Base-by-base conservation (phyloP, 2,888 invertebrate genomes). In the Dicranocentrus wangi region DNA sequence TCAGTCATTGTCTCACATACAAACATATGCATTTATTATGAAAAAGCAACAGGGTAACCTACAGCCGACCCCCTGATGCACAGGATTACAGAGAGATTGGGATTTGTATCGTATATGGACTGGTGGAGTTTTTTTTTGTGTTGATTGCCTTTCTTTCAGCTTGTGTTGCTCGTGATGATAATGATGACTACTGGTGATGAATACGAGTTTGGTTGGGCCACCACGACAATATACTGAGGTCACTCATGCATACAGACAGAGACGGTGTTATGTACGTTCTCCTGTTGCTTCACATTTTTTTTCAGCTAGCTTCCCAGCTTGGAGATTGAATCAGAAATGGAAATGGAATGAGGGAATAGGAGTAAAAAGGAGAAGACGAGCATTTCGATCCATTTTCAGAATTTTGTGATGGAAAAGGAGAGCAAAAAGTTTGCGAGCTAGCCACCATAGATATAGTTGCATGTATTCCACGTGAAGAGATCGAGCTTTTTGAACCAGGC, bases 211-310 rank as follows among this genome's bases (percentile, higher is more conserved):
- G 28, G 13, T 60, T 60, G 72, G 25, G 60, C 39, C 55, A 25
- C 39, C 17, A 63, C 23, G 32, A 47, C 13, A 39, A 39, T n/a
- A 39, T n/a, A 47, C 39, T 55, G 75, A 75, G 75, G 75, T 75
- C 75, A 75, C 75, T 75, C 75, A 75, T 66, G 75, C 75, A 75
- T 75, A 43, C 65, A 75, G 32, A 55, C 60, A 28, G 10, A 7
- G n/a, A 13, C 39, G 13, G 7, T 51, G 5, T 51, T 17, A 8
- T n/a, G 5, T n/a, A 3, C 7, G n/a, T n/a, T 51, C n/a, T 51
- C 51, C n/a, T 51, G 51, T 51, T 51, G 17, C 17, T 51, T 51
- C 17, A 8, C 39, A 7, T 13, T 39, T 13, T 8, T 13, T 8
- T 13, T 8, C 39, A 39, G 39, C 13, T 39, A 13, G 7, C 39